Base-by-base conservation (phyloP, 1,140 invertebrate genomes). In the Trissolcus basalis region DNA sequence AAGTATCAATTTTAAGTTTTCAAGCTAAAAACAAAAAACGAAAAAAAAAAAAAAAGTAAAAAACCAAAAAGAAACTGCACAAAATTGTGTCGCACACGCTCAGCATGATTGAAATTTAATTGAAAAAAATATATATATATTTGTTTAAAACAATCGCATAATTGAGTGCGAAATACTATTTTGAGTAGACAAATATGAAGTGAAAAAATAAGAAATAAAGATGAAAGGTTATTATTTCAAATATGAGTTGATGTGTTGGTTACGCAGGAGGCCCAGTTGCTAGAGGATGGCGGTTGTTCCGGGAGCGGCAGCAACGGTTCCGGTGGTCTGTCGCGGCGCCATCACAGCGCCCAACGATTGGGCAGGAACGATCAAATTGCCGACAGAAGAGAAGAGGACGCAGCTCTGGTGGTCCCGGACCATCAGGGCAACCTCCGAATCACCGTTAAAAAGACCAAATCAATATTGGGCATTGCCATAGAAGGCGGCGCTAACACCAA, bases 401-500 rank as follows among this genome's bases (percentile, higher is more conserved):
- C 91, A 54, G 91, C 91, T 73, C 87, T 92, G 81, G 93, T 95
- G 69, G 92, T 94, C 80, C 91, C 93, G 73, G 94, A 96, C 88
- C 92, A 94, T 85, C 94, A 95, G 86, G 95, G 95, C 65, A 94
- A 95, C 87, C 91, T 95, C 78, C 91, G 94, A 81, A 94, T 96
- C 80, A 94, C 93, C 65, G 94, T 96, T 71, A 95, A 93, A 87
- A 98, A 98, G 88, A 96, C 93, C 13, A 97, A 97, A 89, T 95
- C 96, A 43, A 96, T 96, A 81, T 91, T 98, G 74, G 97, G 97
- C 67, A 96, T 99, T 79, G 97, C 96, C 50, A 98, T 99, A 80
- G 97, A 98, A 90, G 97, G 97, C 64, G 97, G 97, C 50, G 94
- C 94, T 71, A 97, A 98, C 87, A 98, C 96, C 45, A 94, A 95